Percentiles rank a stretch among this genome's conserved stretches.
Conservation (phyloP, 2,797 vertebrate genomes). For the Hyperoplus immaculatus region DNA sequence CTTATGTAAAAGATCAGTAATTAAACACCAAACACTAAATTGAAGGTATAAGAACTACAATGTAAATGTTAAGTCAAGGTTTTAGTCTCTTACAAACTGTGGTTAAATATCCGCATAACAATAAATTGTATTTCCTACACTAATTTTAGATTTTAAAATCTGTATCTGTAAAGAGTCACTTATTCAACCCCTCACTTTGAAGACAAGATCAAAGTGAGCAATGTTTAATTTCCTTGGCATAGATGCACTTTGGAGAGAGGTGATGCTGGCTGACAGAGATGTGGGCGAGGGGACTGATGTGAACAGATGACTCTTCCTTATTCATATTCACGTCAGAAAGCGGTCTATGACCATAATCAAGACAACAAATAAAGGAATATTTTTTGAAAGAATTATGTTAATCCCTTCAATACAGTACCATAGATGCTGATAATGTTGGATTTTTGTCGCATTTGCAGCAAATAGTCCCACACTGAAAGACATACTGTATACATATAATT, state of each 20-base stretch:
- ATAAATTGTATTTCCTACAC: neutral
- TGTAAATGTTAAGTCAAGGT: neutral
- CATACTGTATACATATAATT: neutral
- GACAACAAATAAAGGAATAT: neutral
- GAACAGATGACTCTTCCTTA: neutral
- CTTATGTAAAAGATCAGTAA: neutral
- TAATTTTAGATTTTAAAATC: too few relatives aligned
- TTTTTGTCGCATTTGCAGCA: neutral
- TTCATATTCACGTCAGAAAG: neutral
- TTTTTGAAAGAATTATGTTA: neutral
- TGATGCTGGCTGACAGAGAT: neutral
- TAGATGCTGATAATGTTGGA: neutral
- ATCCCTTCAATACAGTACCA: neutral
- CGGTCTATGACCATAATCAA: neutral
- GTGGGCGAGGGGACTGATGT: neutral
- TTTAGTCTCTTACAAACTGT: neutral
- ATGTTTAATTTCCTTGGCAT: neutral
- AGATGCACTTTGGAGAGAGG: neutral
- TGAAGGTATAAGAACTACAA: neutral
- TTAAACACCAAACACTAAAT: neutral
- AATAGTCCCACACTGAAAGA: neutral
- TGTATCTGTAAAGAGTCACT: too few relatives aligned
- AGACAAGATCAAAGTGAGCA: neutral
- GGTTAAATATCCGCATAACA: neutral
- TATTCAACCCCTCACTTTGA: too few relatives aligned